Conservation (phyloP, 2,113 vertebrate species). For the Poeciliopsis retropinna region DNA sequence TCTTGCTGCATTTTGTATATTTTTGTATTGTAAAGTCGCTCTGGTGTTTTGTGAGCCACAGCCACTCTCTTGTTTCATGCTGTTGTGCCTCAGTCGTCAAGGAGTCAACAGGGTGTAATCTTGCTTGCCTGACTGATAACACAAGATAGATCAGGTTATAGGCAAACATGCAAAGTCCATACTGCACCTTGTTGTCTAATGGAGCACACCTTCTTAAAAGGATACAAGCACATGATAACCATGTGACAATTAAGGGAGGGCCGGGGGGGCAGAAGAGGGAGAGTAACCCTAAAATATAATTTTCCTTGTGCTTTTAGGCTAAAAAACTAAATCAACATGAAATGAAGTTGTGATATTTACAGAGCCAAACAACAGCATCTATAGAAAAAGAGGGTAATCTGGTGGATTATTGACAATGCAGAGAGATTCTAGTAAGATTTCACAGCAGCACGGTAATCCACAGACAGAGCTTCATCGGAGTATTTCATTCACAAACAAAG, state of each 20-base stretch:
- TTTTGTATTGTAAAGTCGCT: neutral
- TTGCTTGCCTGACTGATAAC: slow-evolving; percentile 44
- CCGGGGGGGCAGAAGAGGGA: too few species aligned
- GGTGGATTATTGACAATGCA: slow-evolving; percentile 68
- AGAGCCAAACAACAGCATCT: slow-evolving; percentile 26
- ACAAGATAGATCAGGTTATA: slow-evolving; percentile 24
- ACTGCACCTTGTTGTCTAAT: slow-evolving; percentile 33
- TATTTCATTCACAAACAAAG: slow-evolving; percentile 16
- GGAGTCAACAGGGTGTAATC: slow-evolving; percentile 33
- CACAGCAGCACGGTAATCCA: slow-evolving; percentile 61
- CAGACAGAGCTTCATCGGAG: slow-evolving; percentile 46
- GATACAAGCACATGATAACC: neutral
- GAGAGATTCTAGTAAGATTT: slow-evolving; percentile 67
- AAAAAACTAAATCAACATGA: neutral
- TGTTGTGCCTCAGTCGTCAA: slow-evolving; percentile 7
- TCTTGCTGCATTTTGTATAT: slow-evolving; percentile 2
- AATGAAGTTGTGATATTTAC: slow-evolving; percentile 20
- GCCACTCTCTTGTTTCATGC: neutral
- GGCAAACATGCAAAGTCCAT: slow-evolving; percentile 73
- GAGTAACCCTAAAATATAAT: neutral
- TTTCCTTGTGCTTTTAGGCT: neutral
- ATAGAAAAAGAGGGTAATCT: slow-evolving; percentile 63
- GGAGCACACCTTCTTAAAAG: neutral
- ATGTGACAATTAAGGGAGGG: neutral
- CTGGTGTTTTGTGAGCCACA: neutral